Conservation (phyloP, 2,888 invertebrate species). For the Aelia acuminata region DNA sequence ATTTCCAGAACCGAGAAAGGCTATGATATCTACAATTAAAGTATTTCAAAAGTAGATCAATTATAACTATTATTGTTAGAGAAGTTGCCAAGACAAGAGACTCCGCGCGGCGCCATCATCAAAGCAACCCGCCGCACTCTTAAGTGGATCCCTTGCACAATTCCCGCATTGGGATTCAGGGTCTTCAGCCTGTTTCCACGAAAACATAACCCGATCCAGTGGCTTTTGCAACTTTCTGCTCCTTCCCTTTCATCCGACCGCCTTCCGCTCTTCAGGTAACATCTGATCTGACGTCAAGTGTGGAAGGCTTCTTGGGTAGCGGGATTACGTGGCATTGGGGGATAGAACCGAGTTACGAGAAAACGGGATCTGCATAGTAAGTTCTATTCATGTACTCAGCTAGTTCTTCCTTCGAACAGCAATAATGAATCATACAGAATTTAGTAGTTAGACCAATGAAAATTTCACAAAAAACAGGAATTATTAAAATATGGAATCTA, state of each 20-base stretch:
- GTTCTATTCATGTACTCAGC: background rate
- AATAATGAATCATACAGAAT: background rate
- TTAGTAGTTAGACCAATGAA: too few relatives aligned
- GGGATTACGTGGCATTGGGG: background rate
- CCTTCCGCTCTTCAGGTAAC: conserved; percentile 16
- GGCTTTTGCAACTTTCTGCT: conserved; percentile 30
- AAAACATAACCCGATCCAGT: conserved; percentile 6
- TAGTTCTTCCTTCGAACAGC: background rate
- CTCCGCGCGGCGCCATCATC: conserved; percentile 8
- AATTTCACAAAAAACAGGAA: too few relatives aligned
- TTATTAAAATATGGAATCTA: too few relatives aligned
- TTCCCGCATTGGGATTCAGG: conserved; percentile 39
- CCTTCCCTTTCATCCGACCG: conserved; percentile 12
- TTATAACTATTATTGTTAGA: too few relatives aligned
- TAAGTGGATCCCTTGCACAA: background rate
- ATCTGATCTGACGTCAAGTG: conserved; percentile 27
- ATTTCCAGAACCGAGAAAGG: too few relatives aligned
- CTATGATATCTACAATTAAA: too few relatives aligned
- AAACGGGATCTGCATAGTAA: conserved; percentile 14
- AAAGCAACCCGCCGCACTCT: background rate
- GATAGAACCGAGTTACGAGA: background rate
- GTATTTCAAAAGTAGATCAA: too few relatives aligned
- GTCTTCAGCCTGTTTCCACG: background rate
- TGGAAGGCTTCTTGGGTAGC: conserved; percentile 10
- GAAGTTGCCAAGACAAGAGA: background rate